Conservation (phyloP, 1,140 invertebrate genomes). For the Coptotermes formosanus region DNA sequence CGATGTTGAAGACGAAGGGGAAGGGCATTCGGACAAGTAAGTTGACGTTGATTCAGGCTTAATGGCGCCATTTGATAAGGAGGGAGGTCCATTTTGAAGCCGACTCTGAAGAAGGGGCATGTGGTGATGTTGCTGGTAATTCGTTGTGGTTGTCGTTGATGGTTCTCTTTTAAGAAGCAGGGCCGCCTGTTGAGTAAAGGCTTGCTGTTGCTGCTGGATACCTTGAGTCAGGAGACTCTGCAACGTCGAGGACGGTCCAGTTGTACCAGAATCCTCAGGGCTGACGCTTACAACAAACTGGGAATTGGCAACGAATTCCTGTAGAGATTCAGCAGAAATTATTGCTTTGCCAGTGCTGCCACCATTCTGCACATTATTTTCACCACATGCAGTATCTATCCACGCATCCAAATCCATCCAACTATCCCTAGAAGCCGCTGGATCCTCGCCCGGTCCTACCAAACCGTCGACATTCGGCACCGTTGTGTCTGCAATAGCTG, state of each 20-base stretch:
- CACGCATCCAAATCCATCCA: slow-evolving; percentile 83
- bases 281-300: slow-evolving; percentile 52
- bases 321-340: slow-evolving; percentile 61
- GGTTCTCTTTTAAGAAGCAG: slow-evolving; percentile 33
- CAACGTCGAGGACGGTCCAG: slow-evolving; percentile 53
- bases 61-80: slow-evolving; percentile 26
- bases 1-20: slow-evolving; percentile 51
- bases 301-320: slow-evolving; percentile 62
- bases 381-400: slow-evolving; percentile 72
- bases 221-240: slow-evolving; percentile 64
- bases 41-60: slow-evolving; percentile 26
- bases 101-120: slow-evolving; percentile 66
- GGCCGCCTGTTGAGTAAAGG: slow-evolving; percentile 28
- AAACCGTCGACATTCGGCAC: slow-evolving; percentile 52
- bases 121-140: slow-evolving; percentile 57
- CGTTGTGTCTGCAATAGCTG: slow-evolving; percentile 85
- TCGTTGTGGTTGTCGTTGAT: slow-evolving; percentile 23
- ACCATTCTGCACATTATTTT: slow-evolving; percentile 20
- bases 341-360: slow-evolving; percentile 42
- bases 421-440: slow-evolving; percentile 60
- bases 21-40: slow-evolving; percentile 38
- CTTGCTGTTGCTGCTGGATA: slow-evolving; percentile 34
- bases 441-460: slow-evolving; percentile 53
- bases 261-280: slow-evolving; percentile 41
- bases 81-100: slow-evolving; percentile 49